Evolutionary conservation across 2,797 vertebrate species (phyloP).

Genomic region (Hafferia zeledoni): DNA sequence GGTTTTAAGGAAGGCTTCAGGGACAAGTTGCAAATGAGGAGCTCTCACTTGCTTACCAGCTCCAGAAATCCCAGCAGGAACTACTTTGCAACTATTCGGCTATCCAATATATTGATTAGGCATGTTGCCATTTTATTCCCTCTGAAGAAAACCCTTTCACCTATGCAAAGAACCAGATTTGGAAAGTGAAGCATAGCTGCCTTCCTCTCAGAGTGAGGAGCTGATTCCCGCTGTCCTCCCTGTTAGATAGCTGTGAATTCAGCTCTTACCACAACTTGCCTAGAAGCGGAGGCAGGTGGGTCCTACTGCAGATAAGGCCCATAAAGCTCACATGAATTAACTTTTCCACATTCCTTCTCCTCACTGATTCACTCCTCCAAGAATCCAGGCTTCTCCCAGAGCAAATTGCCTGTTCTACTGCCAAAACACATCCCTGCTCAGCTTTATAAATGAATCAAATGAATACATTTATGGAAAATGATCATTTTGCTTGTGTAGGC

Average conservation of each 20-base stretch:
- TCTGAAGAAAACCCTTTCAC: neutral
- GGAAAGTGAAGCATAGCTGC: neutral
- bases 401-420: neutral
- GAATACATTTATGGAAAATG: neutral
- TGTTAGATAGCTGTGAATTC: neutral
- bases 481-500: neutral
- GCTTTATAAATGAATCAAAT: conserved; percentile 8
- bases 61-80: neutral
- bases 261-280: neutral
- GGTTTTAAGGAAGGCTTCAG: neutral
- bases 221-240: neutral
- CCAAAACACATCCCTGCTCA: conserved; percentile 21
- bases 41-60: neutral
- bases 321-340: neutral
- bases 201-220: neutral
- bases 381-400: neutral
- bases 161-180: neutral
- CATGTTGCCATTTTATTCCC: neutral
- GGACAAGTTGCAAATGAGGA: neutral
- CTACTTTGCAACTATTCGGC: neutral
- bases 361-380: neutral
- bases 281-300: neutral
- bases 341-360: conserved; percentile 7
- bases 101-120: neutral
- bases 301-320: neutral